Conservation (phyloP, 2,888 invertebrate genomes). For the Eupithecia tripunctaria region DNA sequence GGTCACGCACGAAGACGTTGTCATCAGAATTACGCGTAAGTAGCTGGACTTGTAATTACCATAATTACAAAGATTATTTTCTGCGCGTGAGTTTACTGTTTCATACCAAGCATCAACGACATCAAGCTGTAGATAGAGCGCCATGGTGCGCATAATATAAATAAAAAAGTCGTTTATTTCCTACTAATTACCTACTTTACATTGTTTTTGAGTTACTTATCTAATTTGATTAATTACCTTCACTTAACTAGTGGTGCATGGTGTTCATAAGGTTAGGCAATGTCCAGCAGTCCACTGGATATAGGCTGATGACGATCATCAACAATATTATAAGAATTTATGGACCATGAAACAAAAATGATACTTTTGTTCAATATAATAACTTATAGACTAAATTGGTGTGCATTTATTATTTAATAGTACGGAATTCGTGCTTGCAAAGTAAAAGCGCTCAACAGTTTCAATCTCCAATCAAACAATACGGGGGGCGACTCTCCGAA, state of each 20-base stretch:
- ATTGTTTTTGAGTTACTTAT: too few species aligned
- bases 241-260: too few species aligned
- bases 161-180: too few species aligned
- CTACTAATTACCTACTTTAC: too few species aligned
- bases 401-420: not conserved
- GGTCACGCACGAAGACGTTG: conserved; percentile 35
- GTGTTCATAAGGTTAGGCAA: not conserved
- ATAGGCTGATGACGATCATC: not conserved
- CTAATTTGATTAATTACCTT: too few species aligned
- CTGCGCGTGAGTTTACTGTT: not conserved
- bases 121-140: not conserved
- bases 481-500: not conserved
- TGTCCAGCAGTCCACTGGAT: not conserved
- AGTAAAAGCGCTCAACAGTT: not conserved
- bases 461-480: not conserved
- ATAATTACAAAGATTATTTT: conserved; percentile 17
- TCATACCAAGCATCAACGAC: not conserved
- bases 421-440: not conserved
- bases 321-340: too few species aligned
- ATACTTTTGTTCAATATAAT: not conserved
- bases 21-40: conserved; percentile 29
- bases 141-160: too few species aligned
- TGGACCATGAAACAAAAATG: not conserved
- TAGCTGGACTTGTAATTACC: conserved; percentile 10
- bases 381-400: too few species aligned